Percentiles rank a stretch among this genome's conserved stretches.
Evolutionary conservation across 2,888 invertebrate genomes (phyloP).

Genomic region (Mesoligia furuncula): DNA sequence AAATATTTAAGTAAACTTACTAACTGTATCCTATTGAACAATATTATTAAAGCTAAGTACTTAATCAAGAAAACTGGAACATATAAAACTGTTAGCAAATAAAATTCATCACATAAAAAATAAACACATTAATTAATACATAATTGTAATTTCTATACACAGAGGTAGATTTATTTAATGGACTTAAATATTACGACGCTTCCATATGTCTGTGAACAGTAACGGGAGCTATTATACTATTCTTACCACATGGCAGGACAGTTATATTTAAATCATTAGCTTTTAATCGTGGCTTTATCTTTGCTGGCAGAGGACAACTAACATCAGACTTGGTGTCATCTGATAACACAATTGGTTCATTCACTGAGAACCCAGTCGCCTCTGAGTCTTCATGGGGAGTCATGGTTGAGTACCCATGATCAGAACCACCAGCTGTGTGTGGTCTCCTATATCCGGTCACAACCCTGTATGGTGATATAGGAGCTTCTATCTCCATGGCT

Average conservation of each 20-base stretch:
- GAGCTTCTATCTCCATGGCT: constrained; percentile 91
- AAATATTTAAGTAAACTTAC: constrained; percentile 60
- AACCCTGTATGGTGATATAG: constrained; percentile 96
- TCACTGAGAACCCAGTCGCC: constrained; percentile 94
- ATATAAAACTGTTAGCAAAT: constrained; percentile 61
- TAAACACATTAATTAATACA: constrained; percentile 55
- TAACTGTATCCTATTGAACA: constrained; percentile 51
- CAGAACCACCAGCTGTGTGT: constrained; percentile 95
- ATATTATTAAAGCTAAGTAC: constrained; percentile 59
- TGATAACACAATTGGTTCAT: constrained; percentile 91
- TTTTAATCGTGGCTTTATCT: constrained; percentile 84
- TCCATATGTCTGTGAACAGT: constrained; percentile 97
- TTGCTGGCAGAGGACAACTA: constrained; percentile 90
- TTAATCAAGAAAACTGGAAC: constrained; percentile 47
- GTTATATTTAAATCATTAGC: constrained; percentile 85
- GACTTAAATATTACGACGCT: constrained; percentile 89
- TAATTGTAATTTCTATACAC: constrained; percentile 67
- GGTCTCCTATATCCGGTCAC: constrained; percentile 95
- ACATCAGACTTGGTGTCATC: constrained; percentile 89
- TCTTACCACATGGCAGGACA: constrained; percentile 89
- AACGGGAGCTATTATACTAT: constrained; percentile 95
- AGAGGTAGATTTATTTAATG: constrained; percentile 78
- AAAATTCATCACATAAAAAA: constrained; percentile 62
- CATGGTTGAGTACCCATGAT: constrained; percentile 98
- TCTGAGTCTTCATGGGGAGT: constrained; percentile 97